These are phyloP conservation scores for Heliconius ismenius DNA, from an alignment of 2,888 invertebrate genomes.

Conservation along the genomic window DNA sequence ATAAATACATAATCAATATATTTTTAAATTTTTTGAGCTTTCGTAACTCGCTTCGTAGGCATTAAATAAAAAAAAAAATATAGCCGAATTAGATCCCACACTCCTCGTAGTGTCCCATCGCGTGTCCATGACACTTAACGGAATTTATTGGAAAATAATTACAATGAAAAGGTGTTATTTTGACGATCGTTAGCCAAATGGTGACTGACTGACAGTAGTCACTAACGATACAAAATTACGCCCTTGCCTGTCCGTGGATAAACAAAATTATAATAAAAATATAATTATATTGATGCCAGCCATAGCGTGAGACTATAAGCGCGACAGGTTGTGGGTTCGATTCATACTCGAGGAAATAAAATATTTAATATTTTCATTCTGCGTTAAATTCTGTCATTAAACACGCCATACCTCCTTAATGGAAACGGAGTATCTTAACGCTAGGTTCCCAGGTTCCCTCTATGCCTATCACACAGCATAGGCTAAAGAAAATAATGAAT, in stretches of 20 bases:
- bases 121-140: slow-evolving; percentile 45
- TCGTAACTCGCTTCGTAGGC: no score
- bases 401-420: background rate
- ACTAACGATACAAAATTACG: slow-evolving; percentile 68
- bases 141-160: slow-evolving; percentile 58
- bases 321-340: background rate
- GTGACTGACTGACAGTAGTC: slow-evolving; percentile 55
- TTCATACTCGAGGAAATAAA: background rate
- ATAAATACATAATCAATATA: background rate
- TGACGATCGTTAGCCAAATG: slow-evolving; percentile 58
- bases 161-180: slow-evolving; percentile 56
- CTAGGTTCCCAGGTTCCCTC: background rate
- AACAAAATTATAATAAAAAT: slow-evolving; percentile 68
- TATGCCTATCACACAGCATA: background rate
- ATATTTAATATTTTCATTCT: background rate
- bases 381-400: background rate
- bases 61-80: background rate
- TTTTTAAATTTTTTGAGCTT: background rate
- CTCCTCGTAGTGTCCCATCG: slow-evolving; percentile 35
- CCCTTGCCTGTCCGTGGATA: slow-evolving; percentile 52
- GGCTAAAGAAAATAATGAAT: background rate
- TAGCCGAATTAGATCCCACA: background rate
- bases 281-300: slow-evolving; percentile 49
- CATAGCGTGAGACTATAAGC: background rate
- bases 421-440: background rate